These are phyloP conservation scores for Dromius quadrimaculatus DNA, from an alignment of 2,888 invertebrate genomes.

Conservation along the genomic window DNA sequence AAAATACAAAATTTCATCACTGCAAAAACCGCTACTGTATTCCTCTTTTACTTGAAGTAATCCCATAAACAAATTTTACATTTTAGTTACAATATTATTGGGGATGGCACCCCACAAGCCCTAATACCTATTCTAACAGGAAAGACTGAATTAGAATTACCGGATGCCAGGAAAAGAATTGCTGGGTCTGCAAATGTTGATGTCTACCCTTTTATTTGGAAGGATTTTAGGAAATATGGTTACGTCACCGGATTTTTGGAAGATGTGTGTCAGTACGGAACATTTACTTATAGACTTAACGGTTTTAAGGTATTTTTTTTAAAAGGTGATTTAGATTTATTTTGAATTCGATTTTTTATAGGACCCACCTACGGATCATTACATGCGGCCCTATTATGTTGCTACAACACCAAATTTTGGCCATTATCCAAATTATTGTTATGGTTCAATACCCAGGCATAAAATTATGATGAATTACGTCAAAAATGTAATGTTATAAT, in stretches of 20 bases:
- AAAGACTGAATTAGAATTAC: slow-evolving; percentile 85
- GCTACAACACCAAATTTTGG: slow-evolving; percentile 74
- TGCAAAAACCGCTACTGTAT: no score
- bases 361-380: slow-evolving; percentile 89
- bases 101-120: slow-evolving; percentile 89
- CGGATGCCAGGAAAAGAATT: slow-evolving; percentile 83
- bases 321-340: slow-evolving; percentile 8
- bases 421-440: slow-evolving; percentile 74
- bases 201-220: slow-evolving; percentile 89
- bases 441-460: slow-evolving; percentile 81
- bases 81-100: slow-evolving; percentile 79
- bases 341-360: slow-evolving; percentile 57
- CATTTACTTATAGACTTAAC: slow-evolving; percentile 90
- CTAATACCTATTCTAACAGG: slow-evolving; percentile 90
- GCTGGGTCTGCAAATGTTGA: slow-evolving; percentile 76
- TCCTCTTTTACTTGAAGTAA: no score
- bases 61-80: background rate
- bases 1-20: no score
- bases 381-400: slow-evolving; percentile 84
- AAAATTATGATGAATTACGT: slow-evolving; percentile 75
- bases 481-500: slow-evolving; percentile 71
- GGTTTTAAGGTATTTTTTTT: slow-evolving; percentile 75
- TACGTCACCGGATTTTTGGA: slow-evolving; percentile 88
- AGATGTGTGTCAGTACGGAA: slow-evolving; percentile 85
- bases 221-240: slow-evolving; percentile 78